A percentile compares a stretch with the other conserved stretches of the same genome.
phyloP scores from a whole-genome alignment of 2,797 vertebrate genomes.

The Neopelma chrysocephalum region DNA sequence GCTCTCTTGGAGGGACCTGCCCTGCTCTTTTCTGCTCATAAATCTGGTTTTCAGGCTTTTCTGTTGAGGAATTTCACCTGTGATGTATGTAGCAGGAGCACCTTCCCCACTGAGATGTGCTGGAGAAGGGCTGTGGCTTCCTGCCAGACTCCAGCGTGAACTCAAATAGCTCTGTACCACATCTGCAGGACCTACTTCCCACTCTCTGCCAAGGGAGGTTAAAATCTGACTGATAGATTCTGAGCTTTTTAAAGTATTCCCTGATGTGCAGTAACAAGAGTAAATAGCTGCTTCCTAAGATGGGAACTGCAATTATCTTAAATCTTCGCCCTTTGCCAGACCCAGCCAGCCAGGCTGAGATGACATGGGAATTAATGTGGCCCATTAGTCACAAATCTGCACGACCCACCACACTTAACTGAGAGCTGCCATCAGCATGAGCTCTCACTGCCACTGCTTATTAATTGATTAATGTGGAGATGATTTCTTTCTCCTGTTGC shows the following conservation, averaged over 20 bases:
- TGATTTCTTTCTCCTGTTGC: neutral
- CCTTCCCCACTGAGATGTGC: accelerated
- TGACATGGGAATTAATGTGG: neutral
- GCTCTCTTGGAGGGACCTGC: neutral
- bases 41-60: neutral
- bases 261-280: neutral
- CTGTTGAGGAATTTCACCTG: accelerated
- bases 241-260: neutral
- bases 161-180: neutral
- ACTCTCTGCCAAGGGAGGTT: neutral
- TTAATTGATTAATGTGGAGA: neutral
- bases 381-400: neutral
- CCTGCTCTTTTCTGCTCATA: neutral
- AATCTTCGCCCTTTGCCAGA: neutral
- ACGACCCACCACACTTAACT: accelerated
- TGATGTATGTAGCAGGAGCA: accelerated
- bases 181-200: neutral
- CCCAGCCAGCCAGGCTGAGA: neutral
- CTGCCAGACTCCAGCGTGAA: neutral
- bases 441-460: neutral
- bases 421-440: accelerated
- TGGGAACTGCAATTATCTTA: neutral
- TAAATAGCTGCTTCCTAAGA: neutral
- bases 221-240: neutral
- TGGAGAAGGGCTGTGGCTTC: neutral